A percentile compares a stretch with the other conserved stretches of the same genome.
phyloP scores from a whole-genome alignment of 2,113 vertebrate genomes.

The Thalassoma bifasciatum region DNA sequence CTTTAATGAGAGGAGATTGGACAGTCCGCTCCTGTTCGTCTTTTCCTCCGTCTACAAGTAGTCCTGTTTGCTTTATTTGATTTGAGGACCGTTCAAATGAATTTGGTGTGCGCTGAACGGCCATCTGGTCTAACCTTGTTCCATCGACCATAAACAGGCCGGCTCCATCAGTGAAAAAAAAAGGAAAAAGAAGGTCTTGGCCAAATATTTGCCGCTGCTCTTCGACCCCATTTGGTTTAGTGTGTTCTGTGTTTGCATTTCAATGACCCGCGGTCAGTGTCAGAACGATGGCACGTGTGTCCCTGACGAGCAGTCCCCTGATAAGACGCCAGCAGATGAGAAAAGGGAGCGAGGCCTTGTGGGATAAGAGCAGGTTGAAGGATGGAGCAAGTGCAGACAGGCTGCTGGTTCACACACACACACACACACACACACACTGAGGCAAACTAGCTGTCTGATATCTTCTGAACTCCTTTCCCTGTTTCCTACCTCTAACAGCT shows the following conservation, averaged over 20 bases:
- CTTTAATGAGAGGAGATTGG: conserved; percentile 68
- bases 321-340: conserved; percentile 73
- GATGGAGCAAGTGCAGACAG: conserved; percentile 77
- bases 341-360: conserved; percentile 70
- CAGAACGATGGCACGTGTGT: conserved; percentile 80
- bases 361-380: conserved; percentile 80
- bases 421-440: conserved; percentile 28
- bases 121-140: conserved; percentile 77
- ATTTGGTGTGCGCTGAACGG: conserved; percentile 28
- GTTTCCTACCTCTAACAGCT: conserved; percentile 27
- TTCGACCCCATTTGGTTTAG: conserved; percentile 79
- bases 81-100: conserved; percentile 58
- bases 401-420: conserved; percentile 64
- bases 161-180: conserved; percentile 65
- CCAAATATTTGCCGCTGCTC: conserved; percentile 84
- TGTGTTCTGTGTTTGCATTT: conserved; percentile 80
- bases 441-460: conserved; percentile 28
- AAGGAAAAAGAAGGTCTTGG: conserved; percentile 59
- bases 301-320: conserved; percentile 78
- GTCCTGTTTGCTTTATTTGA: conserved; percentile 64
- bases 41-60: conserved; percentile 29
- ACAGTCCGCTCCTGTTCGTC: conserved; percentile 8
- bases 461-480: conserved; percentile 7
- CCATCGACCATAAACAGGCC: conserved; percentile 71
- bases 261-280: conserved; percentile 81